Conservation (phyloP, 2,797 vertebrate species). For the Oreochromis grahami region DNA sequence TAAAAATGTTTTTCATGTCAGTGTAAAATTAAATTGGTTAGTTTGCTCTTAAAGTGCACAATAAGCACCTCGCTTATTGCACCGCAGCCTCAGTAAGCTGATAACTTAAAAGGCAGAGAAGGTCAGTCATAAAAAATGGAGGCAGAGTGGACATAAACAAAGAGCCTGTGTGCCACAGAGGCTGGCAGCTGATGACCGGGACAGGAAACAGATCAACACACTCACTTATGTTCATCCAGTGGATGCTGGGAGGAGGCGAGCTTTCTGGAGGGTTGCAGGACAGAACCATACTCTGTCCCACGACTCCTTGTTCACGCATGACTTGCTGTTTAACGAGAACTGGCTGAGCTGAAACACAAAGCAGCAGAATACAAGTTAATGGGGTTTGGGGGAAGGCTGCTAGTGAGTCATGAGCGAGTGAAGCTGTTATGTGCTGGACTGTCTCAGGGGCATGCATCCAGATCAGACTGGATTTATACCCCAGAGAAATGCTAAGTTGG, state of each 20-base stretch:
- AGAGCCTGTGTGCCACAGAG: background rate
- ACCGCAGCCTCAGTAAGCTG: background rate
- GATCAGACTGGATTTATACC: too few relatives aligned
- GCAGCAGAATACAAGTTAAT: background rate
- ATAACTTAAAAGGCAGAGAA: too few relatives aligned
- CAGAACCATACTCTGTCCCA: conserved; percentile 79
- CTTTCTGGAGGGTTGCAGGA: conserved; percentile 82
- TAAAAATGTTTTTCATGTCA: too few relatives aligned
- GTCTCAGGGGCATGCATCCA: too few relatives aligned
- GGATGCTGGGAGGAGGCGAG: conserved; percentile 75
- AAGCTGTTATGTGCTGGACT: too few relatives aligned
- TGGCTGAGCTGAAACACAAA: conserved; percentile 74
- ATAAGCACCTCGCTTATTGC: background rate
- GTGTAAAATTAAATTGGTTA: too few relatives aligned
- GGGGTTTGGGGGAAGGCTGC: too few relatives aligned
- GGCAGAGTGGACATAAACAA: background rate
- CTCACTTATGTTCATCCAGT: conserved; percentile 92
- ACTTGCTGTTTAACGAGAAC: conserved; percentile 77
- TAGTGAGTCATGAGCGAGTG: too few relatives aligned
- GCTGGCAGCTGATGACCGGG: background rate
- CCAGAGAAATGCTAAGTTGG: too few relatives aligned
- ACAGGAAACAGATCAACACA: background rate
- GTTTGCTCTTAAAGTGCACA: background rate
- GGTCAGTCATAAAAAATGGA: background rate
- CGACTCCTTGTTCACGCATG: conserved; percentile 30